Percentiles rank a stretch among this genome's conserved stretches.
Conservation (phyloP, 2,113 vertebrate genomes). For the Galbula dea region DNA sequence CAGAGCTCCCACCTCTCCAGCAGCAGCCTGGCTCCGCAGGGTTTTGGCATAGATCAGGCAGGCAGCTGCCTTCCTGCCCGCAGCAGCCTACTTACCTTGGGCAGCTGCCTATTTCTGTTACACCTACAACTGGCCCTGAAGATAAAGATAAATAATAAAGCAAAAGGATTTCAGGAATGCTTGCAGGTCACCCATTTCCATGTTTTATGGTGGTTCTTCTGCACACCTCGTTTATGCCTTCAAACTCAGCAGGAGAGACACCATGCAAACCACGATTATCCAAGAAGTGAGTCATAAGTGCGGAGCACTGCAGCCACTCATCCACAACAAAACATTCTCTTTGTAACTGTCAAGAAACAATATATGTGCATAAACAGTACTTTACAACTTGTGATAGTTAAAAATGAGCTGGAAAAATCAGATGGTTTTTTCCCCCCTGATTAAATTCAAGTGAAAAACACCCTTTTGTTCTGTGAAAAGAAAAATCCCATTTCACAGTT, state of each 20-base stretch:
- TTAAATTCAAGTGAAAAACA: neutral
- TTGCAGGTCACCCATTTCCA: neutral
- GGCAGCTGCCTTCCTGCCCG: neutral
- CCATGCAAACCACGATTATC: neutral
- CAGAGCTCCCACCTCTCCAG: neutral
- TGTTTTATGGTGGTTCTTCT: neutral
- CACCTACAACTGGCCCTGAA: neutral
- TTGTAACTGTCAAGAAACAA: neutral
- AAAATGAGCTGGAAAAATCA: neutral
- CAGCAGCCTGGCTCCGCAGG: neutral
- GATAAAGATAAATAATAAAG: neutral
- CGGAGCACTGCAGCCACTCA: neutral
- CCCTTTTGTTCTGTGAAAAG: neutral
- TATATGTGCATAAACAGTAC: neutral
- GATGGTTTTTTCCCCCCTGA: neutral
- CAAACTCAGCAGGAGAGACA: neutral
- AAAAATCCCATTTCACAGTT: neutral
- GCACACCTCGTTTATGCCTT: neutral
- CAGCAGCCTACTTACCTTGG: neutral
- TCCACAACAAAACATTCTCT: neutral
- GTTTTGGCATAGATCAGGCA: neutral
- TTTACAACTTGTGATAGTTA: neutral
- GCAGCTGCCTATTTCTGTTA: neutral
- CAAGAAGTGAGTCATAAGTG: neutral
- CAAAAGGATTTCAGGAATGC: neutral